Conservation (phyloP, 2,888 invertebrate species). For the Agrotis segetum region DNA sequence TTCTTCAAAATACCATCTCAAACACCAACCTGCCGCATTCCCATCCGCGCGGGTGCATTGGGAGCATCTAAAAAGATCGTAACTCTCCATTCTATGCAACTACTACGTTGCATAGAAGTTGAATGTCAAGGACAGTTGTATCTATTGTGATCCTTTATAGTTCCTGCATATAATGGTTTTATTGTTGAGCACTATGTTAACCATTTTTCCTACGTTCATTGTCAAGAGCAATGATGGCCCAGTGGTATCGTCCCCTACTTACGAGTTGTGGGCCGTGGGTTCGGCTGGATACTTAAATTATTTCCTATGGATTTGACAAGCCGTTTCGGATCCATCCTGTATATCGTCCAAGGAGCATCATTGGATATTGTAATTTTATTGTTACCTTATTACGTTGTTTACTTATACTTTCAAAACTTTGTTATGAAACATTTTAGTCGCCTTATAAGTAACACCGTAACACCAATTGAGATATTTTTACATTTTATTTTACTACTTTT, state of each 20-base stretch:
- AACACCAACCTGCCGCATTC: too few species aligned
- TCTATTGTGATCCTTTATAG: slow-evolving; percentile 23
- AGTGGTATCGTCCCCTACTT: too few species aligned
- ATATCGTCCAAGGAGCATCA: slow-evolving; percentile 7
- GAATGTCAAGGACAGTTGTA: slow-evolving; percentile 20
- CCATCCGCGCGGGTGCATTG: too few species aligned
- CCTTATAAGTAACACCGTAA: slow-evolving; percentile 2
- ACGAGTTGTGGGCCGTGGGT: too few species aligned
- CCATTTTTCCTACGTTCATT: slow-evolving; percentile 18
- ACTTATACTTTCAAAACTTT: slow-evolving; percentile 10
- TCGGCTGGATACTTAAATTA: background rate
- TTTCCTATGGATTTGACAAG: background rate
- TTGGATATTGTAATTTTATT: slow-evolving; percentile 13
- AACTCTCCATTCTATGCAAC: background rate
- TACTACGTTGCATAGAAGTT: slow-evolving; percentile 15
- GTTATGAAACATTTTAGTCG: background rate
- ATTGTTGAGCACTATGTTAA: slow-evolving; percentile 11
- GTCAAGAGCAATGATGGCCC: slow-evolving; percentile 11
- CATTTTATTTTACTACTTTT: background rate
- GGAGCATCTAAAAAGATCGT: background rate
- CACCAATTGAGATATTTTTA: background rate
- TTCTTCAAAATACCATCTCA: too few species aligned
- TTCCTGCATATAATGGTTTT: slow-evolving; percentile 27
- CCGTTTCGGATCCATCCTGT: slow-evolving; percentile 19
- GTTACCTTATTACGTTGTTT: slow-evolving; percentile 8